Conservation (phyloP, 2,797 vertebrate genomes). For the Carduelis carduelis region DNA sequence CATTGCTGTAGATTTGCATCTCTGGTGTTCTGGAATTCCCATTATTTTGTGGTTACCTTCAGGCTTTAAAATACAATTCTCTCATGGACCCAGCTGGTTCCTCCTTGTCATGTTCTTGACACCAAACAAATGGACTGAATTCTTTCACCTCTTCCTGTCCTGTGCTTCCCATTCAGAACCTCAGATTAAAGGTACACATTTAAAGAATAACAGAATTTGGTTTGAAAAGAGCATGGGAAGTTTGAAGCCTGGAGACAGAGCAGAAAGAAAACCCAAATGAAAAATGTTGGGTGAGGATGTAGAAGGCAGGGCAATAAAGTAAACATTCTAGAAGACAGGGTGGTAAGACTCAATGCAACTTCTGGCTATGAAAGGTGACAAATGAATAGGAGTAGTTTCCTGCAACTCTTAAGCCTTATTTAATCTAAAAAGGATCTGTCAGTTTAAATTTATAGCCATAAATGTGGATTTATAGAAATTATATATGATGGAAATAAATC, state of each 20-base stretch:
- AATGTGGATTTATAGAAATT: slow-evolving; percentile 13
- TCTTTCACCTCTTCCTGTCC: neutral
- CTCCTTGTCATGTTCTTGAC: neutral
- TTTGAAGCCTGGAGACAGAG: neutral
- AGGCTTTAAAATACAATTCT: neutral
- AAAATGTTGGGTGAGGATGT: neutral
- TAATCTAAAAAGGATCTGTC: neutral
- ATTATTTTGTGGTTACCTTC: neutral
- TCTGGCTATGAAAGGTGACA: neutral
- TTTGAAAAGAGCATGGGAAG: neutral
- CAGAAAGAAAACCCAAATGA: neutral
- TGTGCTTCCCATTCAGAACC: neutral
- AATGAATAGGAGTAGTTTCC: neutral
- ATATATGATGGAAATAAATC: slow-evolving; percentile 19
- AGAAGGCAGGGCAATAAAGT: neutral
- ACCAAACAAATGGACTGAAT: neutral
- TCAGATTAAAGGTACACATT: neutral
- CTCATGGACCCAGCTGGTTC: neutral
- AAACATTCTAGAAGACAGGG: neutral
- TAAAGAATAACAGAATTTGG: neutral
- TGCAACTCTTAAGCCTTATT: neutral
- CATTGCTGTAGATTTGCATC: neutral
- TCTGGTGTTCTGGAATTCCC: neutral
- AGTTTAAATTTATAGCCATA: neutral
- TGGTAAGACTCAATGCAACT: neutral